These are phyloP conservation scores for Chondrosia reniformis DNA, from an alignment of 37 sponge, comb jelly and placozoan genomes.

Conservation along the genomic window DNA sequence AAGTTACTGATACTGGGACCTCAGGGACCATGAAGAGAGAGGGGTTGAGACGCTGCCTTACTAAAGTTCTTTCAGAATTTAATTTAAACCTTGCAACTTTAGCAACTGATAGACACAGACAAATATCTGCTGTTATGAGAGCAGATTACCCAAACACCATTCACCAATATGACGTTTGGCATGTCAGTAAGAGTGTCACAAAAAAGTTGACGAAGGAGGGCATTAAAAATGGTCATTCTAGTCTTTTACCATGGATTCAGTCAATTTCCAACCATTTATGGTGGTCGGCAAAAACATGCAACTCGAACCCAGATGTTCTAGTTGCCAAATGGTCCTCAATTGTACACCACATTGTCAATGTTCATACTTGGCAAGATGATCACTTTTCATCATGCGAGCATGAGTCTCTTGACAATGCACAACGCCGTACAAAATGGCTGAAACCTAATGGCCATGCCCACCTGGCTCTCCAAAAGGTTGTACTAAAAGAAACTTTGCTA, in stretches of 20 bases:
- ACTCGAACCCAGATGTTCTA: constrained; percentile 18
- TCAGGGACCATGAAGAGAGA: constrained; percentile 38
- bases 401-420: background rate
- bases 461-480: constrained; percentile 14
- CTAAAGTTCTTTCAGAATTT: constrained; percentile 1
- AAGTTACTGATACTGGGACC: constrained; percentile 29
- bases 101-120: constrained; percentile 12
- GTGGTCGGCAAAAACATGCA: constrained; percentile 13
- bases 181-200: constrained; percentile 17
- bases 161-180: constrained; percentile 55
- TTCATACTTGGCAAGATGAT: background rate
- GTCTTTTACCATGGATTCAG: background rate
- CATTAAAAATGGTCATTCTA: background rate
- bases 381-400: background rate
- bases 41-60: constrained; percentile 18
- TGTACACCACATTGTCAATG: constrained; percentile 18
- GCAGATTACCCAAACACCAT: constrained; percentile 23
- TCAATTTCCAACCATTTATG: constrained; percentile 25
- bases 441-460: constrained; percentile 3
- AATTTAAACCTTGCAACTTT: background rate
- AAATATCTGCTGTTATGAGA: background rate
- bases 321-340: constrained; percentile 27
- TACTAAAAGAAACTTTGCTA: background rate
- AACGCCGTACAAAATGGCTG: constrained; percentile 10
- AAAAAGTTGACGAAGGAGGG: constrained; percentile 13